Conservation (phyloP, 1,140 invertebrate genomes). For the Drosophila tristis region DNA sequence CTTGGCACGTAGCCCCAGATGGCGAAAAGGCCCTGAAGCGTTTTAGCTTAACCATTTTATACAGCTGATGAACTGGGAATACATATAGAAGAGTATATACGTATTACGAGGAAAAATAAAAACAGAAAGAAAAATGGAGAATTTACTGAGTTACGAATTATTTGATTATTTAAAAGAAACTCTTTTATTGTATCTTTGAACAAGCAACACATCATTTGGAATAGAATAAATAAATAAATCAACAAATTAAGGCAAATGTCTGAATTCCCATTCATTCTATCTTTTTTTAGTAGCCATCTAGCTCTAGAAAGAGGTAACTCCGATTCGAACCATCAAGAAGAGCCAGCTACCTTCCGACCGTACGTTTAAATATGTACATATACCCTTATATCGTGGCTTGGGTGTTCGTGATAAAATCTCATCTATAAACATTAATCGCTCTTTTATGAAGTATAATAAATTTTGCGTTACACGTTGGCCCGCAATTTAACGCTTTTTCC, state of each 20-base stretch:
- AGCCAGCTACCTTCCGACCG: neutral
- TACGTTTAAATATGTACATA: slow-evolving; percentile 9
- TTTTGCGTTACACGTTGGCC: slow-evolving; percentile 59
- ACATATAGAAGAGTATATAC: neutral
- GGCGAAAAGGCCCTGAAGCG: slow-evolving; percentile 18
- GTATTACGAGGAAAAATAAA: too few relatives aligned
- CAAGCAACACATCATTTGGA: too few relatives aligned
- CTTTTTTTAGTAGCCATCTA: too few relatives aligned
- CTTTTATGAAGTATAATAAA: slow-evolving; percentile 82
- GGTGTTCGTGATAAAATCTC: slow-evolving; percentile 77
- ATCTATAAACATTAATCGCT: slow-evolving; percentile 83
- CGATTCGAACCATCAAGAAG: slow-evolving; percentile 13
- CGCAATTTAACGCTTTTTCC: slow-evolving; percentile 47
- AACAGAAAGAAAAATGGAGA: too few relatives aligned
- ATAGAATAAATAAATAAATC: too few relatives aligned
- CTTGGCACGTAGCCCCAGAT: slow-evolving; percentile 50
- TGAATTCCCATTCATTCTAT: neutral
- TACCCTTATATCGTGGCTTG: slow-evolving; percentile 23
- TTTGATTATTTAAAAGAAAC: neutral
- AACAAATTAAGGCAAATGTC: neutral
- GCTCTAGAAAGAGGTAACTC: slow-evolving; percentile 6
- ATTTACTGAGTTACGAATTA: too few relatives aligned
- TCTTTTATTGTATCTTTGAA: too few relatives aligned
- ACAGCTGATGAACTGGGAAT: slow-evolving; percentile 7
- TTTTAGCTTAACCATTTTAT: slow-evolving; percentile 28